Percentiles rank a stretch among this genome's conserved stretches.
phyloP scores from a whole-genome alignment of 2,797 vertebrate genomes.

The Scolopax rusticola region DNA sequence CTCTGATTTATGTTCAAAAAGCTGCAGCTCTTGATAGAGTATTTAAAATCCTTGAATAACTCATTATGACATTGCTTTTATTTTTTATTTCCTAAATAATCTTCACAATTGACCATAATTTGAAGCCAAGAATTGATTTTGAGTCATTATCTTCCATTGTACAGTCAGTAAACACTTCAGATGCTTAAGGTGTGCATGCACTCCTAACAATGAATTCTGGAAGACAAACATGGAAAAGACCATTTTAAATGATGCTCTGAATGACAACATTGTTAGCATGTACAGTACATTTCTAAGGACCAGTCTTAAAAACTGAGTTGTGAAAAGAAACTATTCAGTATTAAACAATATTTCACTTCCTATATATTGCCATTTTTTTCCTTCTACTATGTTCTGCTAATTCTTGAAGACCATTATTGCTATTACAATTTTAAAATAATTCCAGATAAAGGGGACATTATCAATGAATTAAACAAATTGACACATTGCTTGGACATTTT shows the following conservation, averaged over 20 bases:
- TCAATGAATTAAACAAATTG: background rate
- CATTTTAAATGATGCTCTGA: background rate
- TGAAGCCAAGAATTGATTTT: constrained; percentile 16
- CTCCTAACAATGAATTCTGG: constrained; percentile 29
- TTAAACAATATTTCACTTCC: background rate
- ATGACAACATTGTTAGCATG: background rate
- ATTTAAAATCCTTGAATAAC: constrained; percentile 55
- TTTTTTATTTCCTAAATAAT: constrained; percentile 30
- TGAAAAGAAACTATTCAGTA: background rate
- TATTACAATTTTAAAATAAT: background rate
- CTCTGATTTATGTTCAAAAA: constrained; percentile 28
- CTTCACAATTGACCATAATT: constrained; percentile 16
- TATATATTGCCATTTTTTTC: background rate
- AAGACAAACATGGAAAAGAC: background rate
- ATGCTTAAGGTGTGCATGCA: constrained; percentile 22
- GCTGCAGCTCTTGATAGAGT: constrained; percentile 13
- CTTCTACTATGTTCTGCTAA: background rate
- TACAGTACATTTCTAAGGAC: background rate
- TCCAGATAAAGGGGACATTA: background rate
- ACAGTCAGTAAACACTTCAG: background rate
- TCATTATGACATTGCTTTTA: constrained; percentile 1
- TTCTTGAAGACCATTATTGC: background rate
- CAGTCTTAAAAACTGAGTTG: background rate
- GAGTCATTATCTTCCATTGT: constrained; percentile 50
- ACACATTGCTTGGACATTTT: background rate